These are phyloP conservation scores for Ochropleura plecta DNA, from an alignment of 2,888 invertebrate genomes.

Conservation along the genomic window DNA sequence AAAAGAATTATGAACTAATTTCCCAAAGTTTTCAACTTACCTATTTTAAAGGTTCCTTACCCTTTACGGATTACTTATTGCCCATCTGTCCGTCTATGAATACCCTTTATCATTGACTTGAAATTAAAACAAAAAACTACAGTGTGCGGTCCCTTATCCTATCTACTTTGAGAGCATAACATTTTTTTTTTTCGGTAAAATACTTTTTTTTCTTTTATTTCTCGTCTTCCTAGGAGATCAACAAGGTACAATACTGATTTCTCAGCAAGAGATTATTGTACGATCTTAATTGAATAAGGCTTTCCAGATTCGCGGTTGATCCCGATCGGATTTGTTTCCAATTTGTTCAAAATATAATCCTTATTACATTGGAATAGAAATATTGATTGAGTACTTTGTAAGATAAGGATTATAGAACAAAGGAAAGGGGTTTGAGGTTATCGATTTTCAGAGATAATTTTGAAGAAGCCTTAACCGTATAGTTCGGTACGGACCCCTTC, in stretches of 20 bases:
- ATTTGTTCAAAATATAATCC: constrained; percentile 47
- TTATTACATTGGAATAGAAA: constrained; percentile 36
- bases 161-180: background rate
- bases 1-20: too few species aligned
- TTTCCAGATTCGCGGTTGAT: constrained; percentile 41
- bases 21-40: too few species aligned
- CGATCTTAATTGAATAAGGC: constrained; percentile 49
- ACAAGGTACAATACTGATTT: background rate
- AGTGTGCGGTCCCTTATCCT: too few species aligned
- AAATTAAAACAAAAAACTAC: too few species aligned
- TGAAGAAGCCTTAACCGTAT: too few species aligned
- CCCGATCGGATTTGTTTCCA: constrained; percentile 44
- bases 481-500: too few species aligned
- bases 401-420: constrained; percentile 19
- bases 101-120: too few species aligned
- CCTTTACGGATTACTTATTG: too few species aligned
- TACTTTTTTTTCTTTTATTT: background rate
- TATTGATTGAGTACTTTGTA: constrained; percentile 21
- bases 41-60: too few species aligned
- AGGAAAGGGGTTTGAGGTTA: background rate
- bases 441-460: constrained; percentile 23
- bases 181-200: background rate
- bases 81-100: too few species aligned
- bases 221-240: background rate
- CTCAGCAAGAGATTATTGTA: constrained; percentile 41